Evolutionary conservation across 2,888 invertebrate genomes (phyloP).

Genomic region (Rhamphomyia laevipes): DNA sequence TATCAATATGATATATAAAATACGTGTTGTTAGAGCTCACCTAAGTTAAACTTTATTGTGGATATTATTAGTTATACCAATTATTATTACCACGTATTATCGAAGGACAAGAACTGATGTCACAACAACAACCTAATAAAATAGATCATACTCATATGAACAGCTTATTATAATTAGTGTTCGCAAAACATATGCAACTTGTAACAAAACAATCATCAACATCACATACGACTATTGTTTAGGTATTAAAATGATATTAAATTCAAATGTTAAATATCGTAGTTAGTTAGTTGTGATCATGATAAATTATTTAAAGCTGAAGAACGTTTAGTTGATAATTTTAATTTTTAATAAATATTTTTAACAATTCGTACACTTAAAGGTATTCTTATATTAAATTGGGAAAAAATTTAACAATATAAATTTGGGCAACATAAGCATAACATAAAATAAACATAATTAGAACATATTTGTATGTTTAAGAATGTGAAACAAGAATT

Average conservation of each 20-base stretch:
- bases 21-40: slow-evolving; percentile 14
- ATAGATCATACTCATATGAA: slow-evolving; percentile 25
- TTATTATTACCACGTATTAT: slow-evolving; percentile 4
- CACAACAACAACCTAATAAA: background rate
- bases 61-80: slow-evolving; percentile 14
- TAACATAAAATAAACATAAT: too few species aligned
- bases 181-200: slow-evolving; percentile 76
- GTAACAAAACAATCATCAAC: slow-evolving; percentile 45
- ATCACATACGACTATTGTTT: slow-evolving; percentile 62
- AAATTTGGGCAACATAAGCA: slow-evolving; percentile 61
- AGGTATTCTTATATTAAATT: slow-evolving; percentile 79
- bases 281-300: slow-evolving; percentile 77
- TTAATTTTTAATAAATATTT: too few species aligned
- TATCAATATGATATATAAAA: slow-evolving; percentile 15
- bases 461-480: slow-evolving; percentile 43
- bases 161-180: slow-evolving; percentile 70
- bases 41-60: slow-evolving; percentile 17
- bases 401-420: slow-evolving; percentile 81
- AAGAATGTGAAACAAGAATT: slow-evolving; percentile 63
- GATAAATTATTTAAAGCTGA: slow-evolving; percentile 90
- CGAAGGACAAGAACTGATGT: too few species aligned
- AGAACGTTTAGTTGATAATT: slow-evolving; percentile 79
- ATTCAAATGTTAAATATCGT: slow-evolving; percentile 62
- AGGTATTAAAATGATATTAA: slow-evolving; percentile 55
- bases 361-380: slow-evolving; percentile 79